These are phyloP conservation scores for Sitta europaea DNA, from an alignment of 2,113 vertebrate genomes.

Conservation along the genomic window DNA sequence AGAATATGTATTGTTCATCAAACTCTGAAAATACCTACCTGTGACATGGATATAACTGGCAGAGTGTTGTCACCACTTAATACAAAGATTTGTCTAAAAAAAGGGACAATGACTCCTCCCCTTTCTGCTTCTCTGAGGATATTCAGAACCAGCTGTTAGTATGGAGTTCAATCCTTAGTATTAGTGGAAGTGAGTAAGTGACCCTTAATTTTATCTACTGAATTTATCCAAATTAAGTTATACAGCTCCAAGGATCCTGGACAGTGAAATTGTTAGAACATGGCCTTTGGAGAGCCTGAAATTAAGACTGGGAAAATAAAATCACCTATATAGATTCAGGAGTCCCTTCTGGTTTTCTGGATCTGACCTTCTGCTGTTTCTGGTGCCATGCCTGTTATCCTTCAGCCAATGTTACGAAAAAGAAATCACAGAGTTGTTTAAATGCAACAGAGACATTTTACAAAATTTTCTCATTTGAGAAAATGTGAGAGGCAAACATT, in stretches of 20 bases:
- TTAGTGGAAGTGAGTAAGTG: not conserved
- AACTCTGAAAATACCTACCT: not conserved
- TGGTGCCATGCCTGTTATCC: not conserved
- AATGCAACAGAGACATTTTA: not conserved
- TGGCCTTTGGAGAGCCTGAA: constrained; percentile 7
- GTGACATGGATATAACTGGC: not conserved
- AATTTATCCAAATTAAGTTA: not conserved
- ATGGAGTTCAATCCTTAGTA: not conserved
- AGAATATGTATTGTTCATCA: not conserved
- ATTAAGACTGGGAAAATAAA: constrained; percentile 6
- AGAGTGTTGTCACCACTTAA: not conserved
- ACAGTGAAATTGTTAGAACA: not conserved
- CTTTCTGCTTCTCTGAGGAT: accelerated
- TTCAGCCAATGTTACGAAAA: not conserved
- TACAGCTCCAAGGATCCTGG: not conserved
- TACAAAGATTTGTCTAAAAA: not conserved
- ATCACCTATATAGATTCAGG: not conserved
- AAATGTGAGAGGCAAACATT: not conserved
- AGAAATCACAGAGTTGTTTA: not conserved
- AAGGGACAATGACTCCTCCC: not conserved
- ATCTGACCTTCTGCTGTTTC: not conserved
- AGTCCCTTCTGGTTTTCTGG: not conserved
- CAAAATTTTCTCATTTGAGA: not conserved
- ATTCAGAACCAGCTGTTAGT: not conserved
- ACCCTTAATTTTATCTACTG: not conserved